phyloP scores from a whole-genome alignment of 2,888 invertebrate genomes.

The Panopea generosa region DNA sequence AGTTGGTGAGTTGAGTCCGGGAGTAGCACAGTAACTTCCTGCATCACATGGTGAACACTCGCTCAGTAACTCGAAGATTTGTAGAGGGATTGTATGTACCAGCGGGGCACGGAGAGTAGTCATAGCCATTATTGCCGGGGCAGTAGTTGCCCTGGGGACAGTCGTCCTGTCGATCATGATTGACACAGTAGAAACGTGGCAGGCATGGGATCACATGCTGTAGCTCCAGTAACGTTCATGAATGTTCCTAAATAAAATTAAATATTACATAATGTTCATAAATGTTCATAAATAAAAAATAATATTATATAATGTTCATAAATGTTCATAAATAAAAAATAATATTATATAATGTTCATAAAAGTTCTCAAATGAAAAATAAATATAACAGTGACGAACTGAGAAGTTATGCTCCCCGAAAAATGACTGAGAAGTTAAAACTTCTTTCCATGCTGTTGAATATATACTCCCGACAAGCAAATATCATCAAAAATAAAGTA shows the following conservation, averaged over 20 bases:
- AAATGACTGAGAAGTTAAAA: too few relatives aligned
- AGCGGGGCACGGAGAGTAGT: slow-evolving; percentile 77
- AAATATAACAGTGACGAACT: too few relatives aligned
- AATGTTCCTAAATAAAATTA: slow-evolving; percentile 75
- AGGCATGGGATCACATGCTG: slow-evolving; percentile 80
- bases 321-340: too few relatives aligned
- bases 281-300: background rate
- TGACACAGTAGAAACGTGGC: slow-evolving; percentile 81
- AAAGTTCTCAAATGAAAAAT: too few relatives aligned
- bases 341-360: too few relatives aligned
- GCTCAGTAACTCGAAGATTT: slow-evolving; percentile 62
- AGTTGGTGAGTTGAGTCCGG: slow-evolving; percentile 70
- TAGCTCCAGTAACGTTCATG: slow-evolving; percentile 82
- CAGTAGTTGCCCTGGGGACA: slow-evolving; percentile 82
- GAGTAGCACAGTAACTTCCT: slow-evolving; percentile 75
- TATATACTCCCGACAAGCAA: too few relatives aligned
- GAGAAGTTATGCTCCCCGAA: too few relatives aligned
- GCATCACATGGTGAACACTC: slow-evolving; percentile 79
- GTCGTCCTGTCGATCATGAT: slow-evolving; percentile 78
- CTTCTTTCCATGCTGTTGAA: too few relatives aligned
- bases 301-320: slow-evolving; percentile 4
- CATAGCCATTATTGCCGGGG: slow-evolving; percentile 79
- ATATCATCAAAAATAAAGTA: too few relatives aligned
- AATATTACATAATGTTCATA: too few relatives aligned
- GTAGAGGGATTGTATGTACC: slow-evolving; percentile 80